Evolutionary conservation across 2,113 vertebrate species (phyloP), one percentile per base, ranked within the genome.

Genomic region (Grammomys dolichurus): DNA sequence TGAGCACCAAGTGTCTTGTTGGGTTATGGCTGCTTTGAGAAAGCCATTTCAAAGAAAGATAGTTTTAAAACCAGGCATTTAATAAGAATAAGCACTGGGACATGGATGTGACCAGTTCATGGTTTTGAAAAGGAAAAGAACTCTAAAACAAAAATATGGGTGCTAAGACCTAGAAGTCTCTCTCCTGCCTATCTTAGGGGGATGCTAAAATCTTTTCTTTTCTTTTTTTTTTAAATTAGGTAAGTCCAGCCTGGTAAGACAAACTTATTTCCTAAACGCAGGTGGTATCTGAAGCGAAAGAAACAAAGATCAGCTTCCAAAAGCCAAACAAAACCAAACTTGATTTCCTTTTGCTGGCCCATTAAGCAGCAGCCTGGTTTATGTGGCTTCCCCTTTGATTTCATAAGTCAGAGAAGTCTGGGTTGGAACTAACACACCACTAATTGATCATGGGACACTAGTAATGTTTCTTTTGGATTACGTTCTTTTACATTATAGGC

Each of bases 91-190:
- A 98, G 93, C 96, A 92, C 73, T 97, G 97, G 95, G 97, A 90
- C 76, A 98, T 98, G 95, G 98, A 98, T 96, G 92, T 96, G 98
- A 98, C 98, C 98, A 95, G 89, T 98, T 98, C 2, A 96, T 78
- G 85, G 97, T 98, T 99, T 99, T 99, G 99, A 99, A 99, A 99
- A 99, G 70, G 98, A 99, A 98, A 98, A 97, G 98, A 99, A 98
- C 96, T 95, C 40, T 92, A 92, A 97, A 98, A 97, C 76, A 36
- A 98, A 97, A 96, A 89, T 96, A 73, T 58, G 77, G n/a, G 93
- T 80, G 85, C 91, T 91, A 89, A 98, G 96, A n/a, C 60, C 86
- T 95, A 85, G 85, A 95, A 94, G 89, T 70, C 85, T 26, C 60
- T 63, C 22, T 63, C 7, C 14, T 84, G 87, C 95, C 60, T 97